A percentile compares a stretch with the other conserved stretches of the same genome.
These are phyloP conservation scores for Iselma pallidipennis DNA, from an alignment of 2,888 invertebrate species.

Conservation along the genomic window DNA sequence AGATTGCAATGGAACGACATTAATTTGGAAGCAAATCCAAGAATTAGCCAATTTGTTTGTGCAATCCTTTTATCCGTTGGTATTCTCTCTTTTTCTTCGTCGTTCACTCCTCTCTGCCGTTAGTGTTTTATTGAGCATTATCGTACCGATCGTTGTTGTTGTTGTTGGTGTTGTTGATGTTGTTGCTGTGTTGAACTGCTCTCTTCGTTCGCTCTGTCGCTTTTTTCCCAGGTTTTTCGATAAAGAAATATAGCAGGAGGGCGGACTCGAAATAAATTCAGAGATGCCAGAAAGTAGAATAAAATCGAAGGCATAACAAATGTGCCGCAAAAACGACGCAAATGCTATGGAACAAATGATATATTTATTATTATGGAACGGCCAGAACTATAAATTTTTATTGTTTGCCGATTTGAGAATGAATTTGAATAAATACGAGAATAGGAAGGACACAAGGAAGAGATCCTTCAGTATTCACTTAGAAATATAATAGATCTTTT, in stretches of 20 bases:
- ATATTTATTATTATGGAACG: conserved; percentile 51
- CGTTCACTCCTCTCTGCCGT: too few relatives aligned
- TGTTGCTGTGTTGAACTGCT: background rate
- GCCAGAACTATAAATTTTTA: conserved; percentile 46
- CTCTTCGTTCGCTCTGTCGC: background rate
- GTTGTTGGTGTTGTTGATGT: background rate
- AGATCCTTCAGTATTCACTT: too few relatives aligned
- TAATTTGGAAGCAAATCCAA: conserved; percentile 47
- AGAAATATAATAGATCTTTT: too few relatives aligned
- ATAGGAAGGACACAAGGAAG: too few relatives aligned
- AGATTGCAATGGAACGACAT: conserved; percentile 39
- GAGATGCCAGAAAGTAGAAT: conserved; percentile 44
- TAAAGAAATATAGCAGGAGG: conserved; percentile 50
- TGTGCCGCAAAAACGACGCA: conserved; percentile 52
- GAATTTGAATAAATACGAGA: conserved; percentile 1
- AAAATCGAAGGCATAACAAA: conserved; percentile 52
- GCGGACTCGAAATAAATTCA: conserved; percentile 49
- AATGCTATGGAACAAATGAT: conserved; percentile 51
- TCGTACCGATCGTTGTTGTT: conserved; percentile 46
- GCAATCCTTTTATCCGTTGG: conserved; percentile 44
- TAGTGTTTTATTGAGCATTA: conserved; percentile 51
- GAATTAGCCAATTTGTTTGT: conserved; percentile 51
- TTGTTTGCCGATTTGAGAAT: conserved; percentile 38
- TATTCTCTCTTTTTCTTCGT: conserved; percentile 25
- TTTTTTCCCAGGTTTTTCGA: conserved; percentile 34